phyloP scores from a whole-genome alignment of 2,113 vertebrate species.

The Podarcis cretensis region DNA sequence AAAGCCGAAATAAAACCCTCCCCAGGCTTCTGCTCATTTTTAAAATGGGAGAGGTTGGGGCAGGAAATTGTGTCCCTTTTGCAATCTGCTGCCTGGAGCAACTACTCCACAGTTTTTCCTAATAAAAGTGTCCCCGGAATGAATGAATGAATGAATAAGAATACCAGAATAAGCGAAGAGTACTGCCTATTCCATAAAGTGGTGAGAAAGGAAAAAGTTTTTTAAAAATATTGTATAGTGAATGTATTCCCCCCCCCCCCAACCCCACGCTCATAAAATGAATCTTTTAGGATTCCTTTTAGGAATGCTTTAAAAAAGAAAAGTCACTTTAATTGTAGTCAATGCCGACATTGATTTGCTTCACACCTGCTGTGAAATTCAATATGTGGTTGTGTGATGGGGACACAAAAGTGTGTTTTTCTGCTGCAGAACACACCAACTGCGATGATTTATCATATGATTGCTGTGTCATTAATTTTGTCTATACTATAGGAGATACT shows the following conservation, averaged over 20 bases:
- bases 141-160: not conserved
- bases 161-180: not conserved
- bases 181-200: not conserved
- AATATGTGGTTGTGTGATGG: constrained; percentile 54
- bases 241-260: not conserved
- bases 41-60: not conserved
- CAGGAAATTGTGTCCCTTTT: not conserved
- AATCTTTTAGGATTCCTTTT: not conserved
- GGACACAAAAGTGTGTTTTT: not conserved
- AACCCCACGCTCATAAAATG: constrained; percentile 14
- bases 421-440: not conserved
- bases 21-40: not conserved
- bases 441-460: constrained; percentile 19
- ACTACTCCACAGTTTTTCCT: not conserved
- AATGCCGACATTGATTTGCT: constrained; percentile 53
- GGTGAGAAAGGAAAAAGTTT: constrained; percentile 21
- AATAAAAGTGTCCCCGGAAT: not conserved
- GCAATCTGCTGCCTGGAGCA: not conserved
- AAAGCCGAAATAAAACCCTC: not conserved
- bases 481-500: constrained; percentile 9
- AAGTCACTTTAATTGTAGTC: constrained; percentile 57
- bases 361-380: constrained; percentile 63
- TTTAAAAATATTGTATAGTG: constrained; percentile 14
- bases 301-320: constrained; percentile 15
- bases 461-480: constrained; percentile 21